A percentile compares a stretch with the other conserved stretches of the same genome.
phyloP scores from a whole-genome alignment of 2,113 vertebrate species.

The Ploceus nigricollis region DNA sequence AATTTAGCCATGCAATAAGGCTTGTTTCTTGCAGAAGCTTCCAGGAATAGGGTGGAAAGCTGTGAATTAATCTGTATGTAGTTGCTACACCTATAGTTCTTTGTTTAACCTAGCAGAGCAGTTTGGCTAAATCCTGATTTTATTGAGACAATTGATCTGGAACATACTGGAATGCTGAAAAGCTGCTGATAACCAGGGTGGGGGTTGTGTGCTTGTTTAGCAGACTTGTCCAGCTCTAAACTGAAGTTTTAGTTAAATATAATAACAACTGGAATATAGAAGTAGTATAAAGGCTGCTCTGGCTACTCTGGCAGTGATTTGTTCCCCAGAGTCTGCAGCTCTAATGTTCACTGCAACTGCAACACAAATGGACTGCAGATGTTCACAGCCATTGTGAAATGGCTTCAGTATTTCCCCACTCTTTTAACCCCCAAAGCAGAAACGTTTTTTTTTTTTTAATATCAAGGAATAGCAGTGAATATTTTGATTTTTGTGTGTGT shows the following conservation, averaged over 20 bases:
- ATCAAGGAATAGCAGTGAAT: not conserved
- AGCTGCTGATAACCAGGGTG: not conserved
- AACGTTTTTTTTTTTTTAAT: not conserved
- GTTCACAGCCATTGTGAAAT: slow-evolving; percentile 28
- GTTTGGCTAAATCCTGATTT: not conserved
- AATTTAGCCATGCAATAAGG: not conserved
- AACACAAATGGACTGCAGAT: slow-evolving; percentile 38
- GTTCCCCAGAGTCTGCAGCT: slow-evolving; percentile 26
- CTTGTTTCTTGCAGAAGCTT: not conserved
- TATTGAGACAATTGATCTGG: not conserved
- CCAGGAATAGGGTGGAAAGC: not conserved
- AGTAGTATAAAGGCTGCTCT: not conserved
- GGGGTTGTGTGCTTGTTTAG: not conserved
- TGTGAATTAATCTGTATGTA: not conserved
- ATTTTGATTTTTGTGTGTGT: not conserved
- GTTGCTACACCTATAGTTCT: not conserved
- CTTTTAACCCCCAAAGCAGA: not conserved
- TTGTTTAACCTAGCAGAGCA: not conserved
- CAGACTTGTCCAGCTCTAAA: not conserved
- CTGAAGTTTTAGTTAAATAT: not conserved
- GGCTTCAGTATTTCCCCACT: not conserved
- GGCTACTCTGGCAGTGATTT: not conserved
- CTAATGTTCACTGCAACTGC: slow-evolving; percentile 32
- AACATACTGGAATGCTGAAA: not conserved
- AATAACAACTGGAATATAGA: not conserved